These are phyloP conservation scores for Lepetodrilus schrolli DNA, from an alignment of 2,888 invertebrate genomes.

Conservation along the genomic window DNA sequence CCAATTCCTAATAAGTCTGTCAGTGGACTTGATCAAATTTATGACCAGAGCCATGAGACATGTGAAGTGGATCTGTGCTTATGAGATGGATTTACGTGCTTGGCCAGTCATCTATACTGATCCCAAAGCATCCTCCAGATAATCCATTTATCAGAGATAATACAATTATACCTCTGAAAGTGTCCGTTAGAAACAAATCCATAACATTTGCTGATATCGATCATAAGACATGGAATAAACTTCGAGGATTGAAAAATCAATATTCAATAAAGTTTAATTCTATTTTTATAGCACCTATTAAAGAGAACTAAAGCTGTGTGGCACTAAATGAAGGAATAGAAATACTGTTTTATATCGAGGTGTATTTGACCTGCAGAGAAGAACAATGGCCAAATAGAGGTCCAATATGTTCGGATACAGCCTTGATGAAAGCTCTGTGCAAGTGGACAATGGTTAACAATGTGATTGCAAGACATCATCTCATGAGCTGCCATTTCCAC, in stretches of 20 bases:
- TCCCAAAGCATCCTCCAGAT: background rate
- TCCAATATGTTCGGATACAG: background rate
- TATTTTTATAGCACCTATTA: no score
- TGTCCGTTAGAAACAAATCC: slow-evolving; percentile 11
- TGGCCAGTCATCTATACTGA: background rate
- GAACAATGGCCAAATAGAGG: no score
- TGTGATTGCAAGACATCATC: background rate
- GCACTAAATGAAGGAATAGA: no score
- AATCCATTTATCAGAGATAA: background rate
- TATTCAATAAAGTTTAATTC: background rate
- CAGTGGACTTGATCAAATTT: background rate
- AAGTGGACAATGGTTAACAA: background rate
- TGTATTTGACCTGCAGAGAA: no score
- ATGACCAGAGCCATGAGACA: background rate
- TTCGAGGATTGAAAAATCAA: slow-evolving; percentile 18
- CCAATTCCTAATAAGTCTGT: background rate
- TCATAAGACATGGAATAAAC: no score
- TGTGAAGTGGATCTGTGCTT: background rate
- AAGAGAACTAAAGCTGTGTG: no score
- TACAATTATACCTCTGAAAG: background rate
- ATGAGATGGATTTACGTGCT: background rate
- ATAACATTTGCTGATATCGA: background rate
- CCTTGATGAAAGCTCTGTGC: no score
- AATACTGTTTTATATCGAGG: no score
- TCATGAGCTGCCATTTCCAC: background rate